Conservation (phyloP, 2,113 vertebrate species). For the Amblyornis subalaris region DNA sequence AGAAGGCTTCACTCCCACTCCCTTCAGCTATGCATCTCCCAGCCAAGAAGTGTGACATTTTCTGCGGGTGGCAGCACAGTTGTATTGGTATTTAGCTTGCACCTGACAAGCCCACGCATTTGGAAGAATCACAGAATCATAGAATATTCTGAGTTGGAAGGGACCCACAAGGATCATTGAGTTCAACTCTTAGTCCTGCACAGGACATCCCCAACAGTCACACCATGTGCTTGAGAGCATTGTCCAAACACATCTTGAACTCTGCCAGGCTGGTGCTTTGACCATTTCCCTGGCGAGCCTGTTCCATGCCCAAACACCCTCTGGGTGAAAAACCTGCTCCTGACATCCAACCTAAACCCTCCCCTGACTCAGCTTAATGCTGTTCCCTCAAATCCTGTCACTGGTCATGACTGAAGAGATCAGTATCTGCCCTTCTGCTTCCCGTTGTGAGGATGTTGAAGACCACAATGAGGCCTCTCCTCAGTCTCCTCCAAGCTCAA, state of each 20-base stretch:
- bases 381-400: neutral
- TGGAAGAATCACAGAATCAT: neutral
- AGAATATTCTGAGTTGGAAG: neutral
- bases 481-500: neutral
- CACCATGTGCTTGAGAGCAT: accelerated
- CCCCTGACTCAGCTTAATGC: neutral
- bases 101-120: neutral
- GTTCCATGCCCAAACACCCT: accelerated
- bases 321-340: neutral
- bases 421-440: accelerated
- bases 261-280: neutral
- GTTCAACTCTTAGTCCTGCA: neutral
- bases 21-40: neutral
- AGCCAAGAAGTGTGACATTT: neutral
- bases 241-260: accelerated
- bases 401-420: neutral
- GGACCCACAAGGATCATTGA: accelerated
- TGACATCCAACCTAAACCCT: neutral
- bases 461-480: accelerated
- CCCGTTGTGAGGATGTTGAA: accelerated
- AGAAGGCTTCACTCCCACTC: neutral
- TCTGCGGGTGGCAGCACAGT: neutral
- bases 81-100: neutral
- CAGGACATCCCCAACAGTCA: neutral
- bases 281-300: neutral